Evolutionary conservation across 2,113 vertebrate genomes (phyloP), one percentile per base, ranked within the genome.

Genomic region (Ornithorhynchus anatinus): DNA sequence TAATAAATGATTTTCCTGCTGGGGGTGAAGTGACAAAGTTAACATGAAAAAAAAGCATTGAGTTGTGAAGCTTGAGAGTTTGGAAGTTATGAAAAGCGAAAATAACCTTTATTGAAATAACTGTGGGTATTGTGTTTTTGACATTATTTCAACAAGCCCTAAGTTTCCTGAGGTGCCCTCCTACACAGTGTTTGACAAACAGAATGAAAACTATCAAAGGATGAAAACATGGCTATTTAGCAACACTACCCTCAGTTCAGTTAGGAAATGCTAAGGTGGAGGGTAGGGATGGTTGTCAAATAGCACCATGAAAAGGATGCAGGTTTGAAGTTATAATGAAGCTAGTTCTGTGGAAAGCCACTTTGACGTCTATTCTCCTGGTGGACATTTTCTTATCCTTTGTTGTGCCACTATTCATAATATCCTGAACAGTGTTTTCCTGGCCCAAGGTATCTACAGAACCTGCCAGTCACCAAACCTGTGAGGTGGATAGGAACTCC

Each of bases 101-200:
- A 82, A 62, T 25, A 53, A 5, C 13, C 35, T 58, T 63, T 75
- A 59, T 20, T 48, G 47, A 79, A 86, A 79, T 75, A 68, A 72
- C 72, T 74, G 60, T 58, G 29, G 22, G 8, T 27, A 42, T 35
- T 9, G 0, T 11, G 4, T 32, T 20, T 80, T 72, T 72, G 45
- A 53, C 59, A 48, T 71, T 45, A 76, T 63, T 62, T 75, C 35
- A 79, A 59, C 37, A 61, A 31, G 17, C 12, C 19, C 50, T 77
- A 38, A 39, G 8, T 68, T 66, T 53, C 33, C 60, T 68, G 50
- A 70, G 60, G 13, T 23, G 63, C 5, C 27, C 5, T 66, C 7
- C 20, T 61, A 35, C 31, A 32, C 77, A 56, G 12, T 37, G 10
- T 59, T 62, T 75, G 42, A 59, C 29, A 69, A 58, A 42, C 3